Percentiles rank a stretch among this genome's conserved stretches.
Evolutionary conservation across 2,113 vertebrate genomes (phyloP).

Genomic region (Stictonetta naevosa): DNA sequence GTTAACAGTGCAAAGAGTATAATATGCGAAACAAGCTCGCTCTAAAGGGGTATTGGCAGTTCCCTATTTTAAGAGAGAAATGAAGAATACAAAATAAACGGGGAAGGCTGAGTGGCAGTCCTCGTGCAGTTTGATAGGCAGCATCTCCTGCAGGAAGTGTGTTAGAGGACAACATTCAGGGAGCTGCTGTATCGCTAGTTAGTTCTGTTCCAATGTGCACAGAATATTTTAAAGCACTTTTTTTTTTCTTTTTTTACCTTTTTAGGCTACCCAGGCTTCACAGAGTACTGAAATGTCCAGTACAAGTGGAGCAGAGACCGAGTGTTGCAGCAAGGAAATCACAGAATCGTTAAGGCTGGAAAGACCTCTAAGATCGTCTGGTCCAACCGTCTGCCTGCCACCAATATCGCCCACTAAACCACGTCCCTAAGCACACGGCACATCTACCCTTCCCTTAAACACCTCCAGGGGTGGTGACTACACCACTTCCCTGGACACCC

Average conservation of each 20-base stretch:
- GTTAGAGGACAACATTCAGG: background rate
- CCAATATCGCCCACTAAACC: too few species aligned
- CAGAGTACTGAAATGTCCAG: background rate
- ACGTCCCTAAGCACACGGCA: too few species aligned
- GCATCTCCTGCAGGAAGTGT: background rate
- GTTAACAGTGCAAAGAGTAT: background rate
- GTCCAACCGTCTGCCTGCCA: too few species aligned
- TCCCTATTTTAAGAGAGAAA: background rate
- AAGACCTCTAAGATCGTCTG: too few species aligned
- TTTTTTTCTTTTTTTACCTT: too few species aligned
- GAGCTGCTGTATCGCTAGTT: background rate
- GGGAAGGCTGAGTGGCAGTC: background rate
- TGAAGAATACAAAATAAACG: background rate
- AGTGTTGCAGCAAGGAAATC: background rate
- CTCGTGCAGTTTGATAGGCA: accelerated
- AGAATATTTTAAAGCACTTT: background rate
- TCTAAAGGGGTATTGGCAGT: background rate
- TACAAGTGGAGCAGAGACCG: background rate
- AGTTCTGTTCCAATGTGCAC: too few species aligned
- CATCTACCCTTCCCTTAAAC: too few species aligned
- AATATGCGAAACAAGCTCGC: background rate
- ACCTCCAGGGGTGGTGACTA: too few species aligned
- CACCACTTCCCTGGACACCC: too few species aligned
- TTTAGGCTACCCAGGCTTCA: background rate
- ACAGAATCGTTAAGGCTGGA: too few species aligned